These are phyloP conservation scores for Phymanthus crucifer DNA, from an alignment of 92 coral and sea anemone species.

Conservation along the genomic window DNA sequence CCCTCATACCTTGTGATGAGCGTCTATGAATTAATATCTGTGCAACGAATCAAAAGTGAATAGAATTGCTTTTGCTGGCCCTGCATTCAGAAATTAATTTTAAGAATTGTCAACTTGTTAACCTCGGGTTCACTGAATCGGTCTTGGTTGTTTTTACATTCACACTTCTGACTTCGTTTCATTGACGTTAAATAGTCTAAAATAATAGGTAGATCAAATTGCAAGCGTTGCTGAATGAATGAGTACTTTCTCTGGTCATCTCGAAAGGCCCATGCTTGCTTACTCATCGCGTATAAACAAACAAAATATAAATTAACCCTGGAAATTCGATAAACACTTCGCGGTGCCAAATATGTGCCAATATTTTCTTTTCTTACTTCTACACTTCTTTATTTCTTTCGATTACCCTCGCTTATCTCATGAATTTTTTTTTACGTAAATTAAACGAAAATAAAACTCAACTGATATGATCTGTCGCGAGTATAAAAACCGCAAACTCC, in stretches of 20 bases:
- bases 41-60: constrained; percentile 9
- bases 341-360: constrained; percentile 47
- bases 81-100: constrained; percentile 4
- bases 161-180: constrained; percentile 4
- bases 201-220: constrained; percentile 19
- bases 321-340: constrained; percentile 57
- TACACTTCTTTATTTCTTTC: constrained; percentile 16
- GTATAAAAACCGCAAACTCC: constrained; percentile 22
- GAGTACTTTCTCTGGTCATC: constrained; percentile 13
- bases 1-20: constrained; percentile 13
- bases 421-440: constrained; percentile 8
- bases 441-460: neutral
- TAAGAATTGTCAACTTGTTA: neutral
- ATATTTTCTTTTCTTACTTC: constrained; percentile 26
- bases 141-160: neutral
- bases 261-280: constrained; percentile 24
- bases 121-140: neutral
- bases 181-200: constrained; percentile 6
- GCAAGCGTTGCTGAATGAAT: neutral
- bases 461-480: constrained; percentile 9
- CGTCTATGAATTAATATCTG: constrained; percentile 22
- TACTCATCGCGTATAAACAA: constrained; percentile 2
- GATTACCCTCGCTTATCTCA: constrained; percentile 15
- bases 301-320: constrained; percentile 35
- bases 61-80: neutral